Conservation (phyloP, 2,113 vertebrate species). For the Narcine bancroftii region DNA sequence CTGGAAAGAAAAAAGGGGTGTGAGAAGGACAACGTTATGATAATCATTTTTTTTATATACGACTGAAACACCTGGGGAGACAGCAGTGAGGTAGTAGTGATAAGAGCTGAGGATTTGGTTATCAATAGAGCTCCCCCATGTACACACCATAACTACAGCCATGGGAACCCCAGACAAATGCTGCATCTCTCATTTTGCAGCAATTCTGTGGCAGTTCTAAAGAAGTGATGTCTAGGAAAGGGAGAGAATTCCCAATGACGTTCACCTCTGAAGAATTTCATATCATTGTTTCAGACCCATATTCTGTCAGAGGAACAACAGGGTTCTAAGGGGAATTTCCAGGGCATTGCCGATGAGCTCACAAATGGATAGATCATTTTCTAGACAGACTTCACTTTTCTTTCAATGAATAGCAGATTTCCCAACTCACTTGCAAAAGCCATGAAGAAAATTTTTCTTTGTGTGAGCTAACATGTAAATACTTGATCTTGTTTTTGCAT, state of each 20-base stretch:
- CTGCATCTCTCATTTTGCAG: background rate
- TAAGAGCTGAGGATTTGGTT: background rate
- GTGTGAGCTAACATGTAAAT: slow-evolving; percentile 47
- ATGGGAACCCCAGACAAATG: background rate
- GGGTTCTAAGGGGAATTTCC: background rate
- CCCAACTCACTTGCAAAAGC: slow-evolving; percentile 38
- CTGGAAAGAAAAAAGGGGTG: too few species aligned
- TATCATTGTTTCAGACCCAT: background rate
- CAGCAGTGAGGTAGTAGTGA: too few species aligned
- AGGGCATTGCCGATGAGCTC: background rate
- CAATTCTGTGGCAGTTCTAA: background rate
- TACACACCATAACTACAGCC: background rate
- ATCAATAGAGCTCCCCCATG: background rate
- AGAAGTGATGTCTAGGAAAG: background rate
- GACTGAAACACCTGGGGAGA: background rate
- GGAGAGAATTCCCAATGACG: background rate
- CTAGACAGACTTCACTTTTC: background rate
- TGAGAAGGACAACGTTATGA: too few species aligned
- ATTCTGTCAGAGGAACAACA: background rate
- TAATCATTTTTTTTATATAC: too few species aligned
- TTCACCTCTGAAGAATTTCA: background rate
- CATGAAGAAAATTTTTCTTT: slow-evolving; percentile 39
- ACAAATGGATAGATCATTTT: background rate
- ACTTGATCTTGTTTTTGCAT: slow-evolving; percentile 45
- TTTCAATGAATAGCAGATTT: background rate